Conservation (phyloP, 2,113 vertebrate genomes). For the Onychostruthus taczanowskii region DNA sequence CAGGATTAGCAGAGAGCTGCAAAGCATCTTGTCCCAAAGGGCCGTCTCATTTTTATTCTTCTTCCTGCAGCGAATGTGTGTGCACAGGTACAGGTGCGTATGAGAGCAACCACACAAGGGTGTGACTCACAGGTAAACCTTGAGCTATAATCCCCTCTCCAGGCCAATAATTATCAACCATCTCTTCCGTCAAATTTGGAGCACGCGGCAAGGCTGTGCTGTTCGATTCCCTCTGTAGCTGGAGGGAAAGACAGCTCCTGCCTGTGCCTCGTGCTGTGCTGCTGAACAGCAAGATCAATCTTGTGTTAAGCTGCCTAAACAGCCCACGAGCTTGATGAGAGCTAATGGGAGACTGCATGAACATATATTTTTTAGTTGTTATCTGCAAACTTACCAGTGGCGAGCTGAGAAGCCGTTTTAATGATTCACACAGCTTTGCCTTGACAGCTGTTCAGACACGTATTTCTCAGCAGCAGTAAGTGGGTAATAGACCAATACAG, state of each 20-base stretch:
- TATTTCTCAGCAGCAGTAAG: neutral
- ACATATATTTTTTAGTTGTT: neutral
- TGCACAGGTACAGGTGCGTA: neutral
- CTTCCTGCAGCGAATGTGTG: neutral
- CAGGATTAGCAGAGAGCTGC: neutral
- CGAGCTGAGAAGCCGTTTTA: neutral
- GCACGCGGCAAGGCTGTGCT: rapidly evolving
- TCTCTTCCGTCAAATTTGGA: neutral
- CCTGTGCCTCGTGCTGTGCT: neutral
- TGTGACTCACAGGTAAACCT: neutral
- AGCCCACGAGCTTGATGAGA: neutral
- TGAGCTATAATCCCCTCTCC: neutral
- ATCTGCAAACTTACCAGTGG: neutral
- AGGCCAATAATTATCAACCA: neutral
- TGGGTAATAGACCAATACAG: neutral
- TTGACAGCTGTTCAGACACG: neutral
- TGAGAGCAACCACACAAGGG: neutral
- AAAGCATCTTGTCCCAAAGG: neutral
- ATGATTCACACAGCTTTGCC: constrained; percentile 5
- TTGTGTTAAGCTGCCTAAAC: constrained; percentile 14
- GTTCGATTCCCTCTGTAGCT: neutral
- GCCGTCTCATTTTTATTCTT: neutral
- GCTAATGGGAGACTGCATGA: neutral
- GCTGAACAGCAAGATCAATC: neutral
- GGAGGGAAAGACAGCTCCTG: neutral